Evolutionary conservation across 2,888 invertebrate genomes (phyloP).

Genomic region (Nomada ferruginata): DNA sequence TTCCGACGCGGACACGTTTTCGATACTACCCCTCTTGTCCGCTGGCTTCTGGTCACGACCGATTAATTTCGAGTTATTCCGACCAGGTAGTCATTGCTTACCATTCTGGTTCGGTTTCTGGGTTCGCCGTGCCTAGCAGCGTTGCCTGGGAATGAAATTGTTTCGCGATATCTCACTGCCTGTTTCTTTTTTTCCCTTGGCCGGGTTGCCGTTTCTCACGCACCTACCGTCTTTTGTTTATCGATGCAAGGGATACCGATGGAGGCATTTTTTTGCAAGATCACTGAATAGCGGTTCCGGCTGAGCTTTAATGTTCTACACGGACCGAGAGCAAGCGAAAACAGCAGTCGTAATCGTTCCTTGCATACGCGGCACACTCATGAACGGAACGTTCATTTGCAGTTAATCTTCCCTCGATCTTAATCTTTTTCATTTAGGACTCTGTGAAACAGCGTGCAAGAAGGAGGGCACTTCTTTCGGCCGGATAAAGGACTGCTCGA

Average conservation of each 20-base stretch:
- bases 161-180: background rate
- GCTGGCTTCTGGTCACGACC: constrained; percentile 36
- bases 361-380: no score
- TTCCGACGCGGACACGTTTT: constrained; percentile 18
- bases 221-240: background rate
- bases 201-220: background rate
- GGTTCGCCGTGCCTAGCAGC: background rate
- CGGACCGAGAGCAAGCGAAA: no score
- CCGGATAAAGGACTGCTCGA: no score
- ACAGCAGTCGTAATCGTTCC: no score
- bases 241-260: background rate
- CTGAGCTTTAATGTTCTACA: no score
- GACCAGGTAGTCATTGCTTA: background rate
- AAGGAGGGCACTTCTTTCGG: no score
- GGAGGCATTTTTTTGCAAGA: background rate
- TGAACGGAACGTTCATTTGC: no score
- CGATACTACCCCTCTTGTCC: constrained; percentile 7
- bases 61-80: constrained; percentile 48
- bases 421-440: no score
- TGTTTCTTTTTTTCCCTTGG: background rate
- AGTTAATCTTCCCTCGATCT: no score
- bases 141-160: background rate
- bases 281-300: no score
- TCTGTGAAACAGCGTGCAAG: no score
- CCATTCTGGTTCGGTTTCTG: background rate